Evolutionary conservation across 2,113 vertebrate species (phyloP).

Genomic region (Oryctolagus cuniculus): DNA sequence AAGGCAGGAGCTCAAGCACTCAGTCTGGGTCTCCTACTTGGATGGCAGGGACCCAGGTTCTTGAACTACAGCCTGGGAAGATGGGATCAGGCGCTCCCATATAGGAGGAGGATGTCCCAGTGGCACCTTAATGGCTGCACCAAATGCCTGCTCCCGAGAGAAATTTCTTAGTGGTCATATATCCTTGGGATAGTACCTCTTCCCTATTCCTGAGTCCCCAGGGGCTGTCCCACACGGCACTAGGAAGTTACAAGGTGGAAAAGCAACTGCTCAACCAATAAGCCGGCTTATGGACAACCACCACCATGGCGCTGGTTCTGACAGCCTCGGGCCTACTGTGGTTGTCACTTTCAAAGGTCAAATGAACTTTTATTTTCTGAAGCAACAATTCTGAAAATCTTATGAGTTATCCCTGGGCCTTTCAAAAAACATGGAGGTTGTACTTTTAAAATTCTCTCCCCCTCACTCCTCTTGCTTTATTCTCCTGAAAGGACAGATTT

Average conservation of each 20-base stretch:
- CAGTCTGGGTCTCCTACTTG: too few relatives aligned
- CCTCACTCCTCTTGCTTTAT: slow-evolving; percentile 5
- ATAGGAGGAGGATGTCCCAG: too few relatives aligned
- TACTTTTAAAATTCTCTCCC: not conserved
- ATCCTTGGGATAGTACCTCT: not conserved
- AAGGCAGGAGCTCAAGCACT: too few relatives aligned
- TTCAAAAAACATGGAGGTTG: not conserved
- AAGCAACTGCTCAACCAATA: not conserved
- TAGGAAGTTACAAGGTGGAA: not conserved
- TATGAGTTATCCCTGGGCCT: not conserved
- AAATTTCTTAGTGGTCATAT: not conserved
- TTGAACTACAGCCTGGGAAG: too few relatives aligned
- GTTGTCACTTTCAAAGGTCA: not conserved
- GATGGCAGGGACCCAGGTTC: too few relatives aligned
- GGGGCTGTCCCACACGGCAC: not conserved
- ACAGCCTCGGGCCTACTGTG: not conserved
- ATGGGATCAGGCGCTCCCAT: too few relatives aligned
- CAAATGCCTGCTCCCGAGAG: not conserved
- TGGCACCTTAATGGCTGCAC: too few relatives aligned
- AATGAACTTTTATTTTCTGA: not conserved
- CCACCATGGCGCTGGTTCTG: too few relatives aligned
- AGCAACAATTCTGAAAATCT: not conserved
- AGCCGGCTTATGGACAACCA: too few relatives aligned
- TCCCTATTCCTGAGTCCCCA: not conserved
- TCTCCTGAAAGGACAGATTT: not conserved